Evolutionary conservation across 2,888 invertebrate species (phyloP).

Genomic region (Matsumyia berberina): DNA sequence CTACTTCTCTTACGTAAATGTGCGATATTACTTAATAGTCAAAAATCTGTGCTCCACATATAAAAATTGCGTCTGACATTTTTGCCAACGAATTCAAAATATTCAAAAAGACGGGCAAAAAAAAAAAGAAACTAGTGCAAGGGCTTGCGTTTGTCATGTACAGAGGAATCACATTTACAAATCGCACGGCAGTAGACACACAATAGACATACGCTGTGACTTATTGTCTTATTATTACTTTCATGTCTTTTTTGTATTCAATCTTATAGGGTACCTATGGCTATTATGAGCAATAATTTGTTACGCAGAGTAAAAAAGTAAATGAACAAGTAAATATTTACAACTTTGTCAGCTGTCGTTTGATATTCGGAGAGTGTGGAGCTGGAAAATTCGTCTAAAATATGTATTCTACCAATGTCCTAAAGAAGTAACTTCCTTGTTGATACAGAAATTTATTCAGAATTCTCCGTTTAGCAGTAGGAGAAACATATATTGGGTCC

Average conservation of each 20-base stretch:
- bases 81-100: constrained; percentile 3
- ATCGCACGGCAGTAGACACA: constrained; percentile 7
- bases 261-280: no score
- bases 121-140: constrained; percentile 52
- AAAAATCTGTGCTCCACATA: constrained; percentile 4
- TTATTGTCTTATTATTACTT: constrained; percentile 40
- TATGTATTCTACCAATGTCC: no score
- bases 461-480: no score
- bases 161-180: constrained; percentile 39
- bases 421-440: no score
- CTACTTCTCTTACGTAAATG: not conserved
- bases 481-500: no score
- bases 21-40: not conserved
- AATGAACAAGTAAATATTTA: no score
- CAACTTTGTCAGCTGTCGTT: no score
- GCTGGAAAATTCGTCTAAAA: no score
- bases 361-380: no score
- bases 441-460: no score
- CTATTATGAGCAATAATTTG: no score
- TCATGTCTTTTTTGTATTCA: not conserved
- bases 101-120: constrained; percentile 15
- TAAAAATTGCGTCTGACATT: constrained; percentile 18
- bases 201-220: constrained; percentile 23
- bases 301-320: no score
- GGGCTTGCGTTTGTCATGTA: constrained; percentile 30